Evolutionary conservation across 2,797 vertebrate species (phyloP).

Genomic region (Fistularia tabacaria): DNA sequence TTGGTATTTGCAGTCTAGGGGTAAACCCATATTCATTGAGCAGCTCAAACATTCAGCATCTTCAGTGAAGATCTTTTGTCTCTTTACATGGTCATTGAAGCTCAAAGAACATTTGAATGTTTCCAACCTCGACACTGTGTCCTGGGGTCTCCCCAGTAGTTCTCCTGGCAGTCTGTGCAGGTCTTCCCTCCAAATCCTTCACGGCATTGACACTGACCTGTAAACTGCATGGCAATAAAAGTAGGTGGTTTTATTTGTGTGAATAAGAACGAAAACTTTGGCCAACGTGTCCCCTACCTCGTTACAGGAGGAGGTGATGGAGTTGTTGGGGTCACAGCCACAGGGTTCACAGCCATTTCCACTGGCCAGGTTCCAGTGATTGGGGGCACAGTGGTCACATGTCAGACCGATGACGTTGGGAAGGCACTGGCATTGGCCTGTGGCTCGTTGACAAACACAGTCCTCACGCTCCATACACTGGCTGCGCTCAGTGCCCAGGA

Average conservation of each 20-base stretch:
- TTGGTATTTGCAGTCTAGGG: no score
- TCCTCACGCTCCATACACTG: slow-evolving; percentile 81
- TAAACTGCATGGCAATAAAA: slow-evolving; percentile 75
- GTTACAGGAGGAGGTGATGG: slow-evolving; percentile 84
- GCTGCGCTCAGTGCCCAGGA: slow-evolving; percentile 81
- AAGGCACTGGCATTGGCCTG: slow-evolving; percentile 90
- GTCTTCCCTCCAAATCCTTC: slow-evolving; percentile 89
- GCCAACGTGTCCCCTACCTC: slow-evolving; percentile 73
- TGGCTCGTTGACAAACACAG: slow-evolving; percentile 83
- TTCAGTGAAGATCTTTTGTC: no score
- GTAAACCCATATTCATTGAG: no score
- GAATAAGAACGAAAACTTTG: not conserved
- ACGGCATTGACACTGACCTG: slow-evolving; percentile 90
- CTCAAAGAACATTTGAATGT: not conserved
- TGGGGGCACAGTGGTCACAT: slow-evolving; percentile 88
- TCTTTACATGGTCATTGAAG: no score
- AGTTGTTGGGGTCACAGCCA: slow-evolving; percentile 83
- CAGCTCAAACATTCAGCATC: no score
- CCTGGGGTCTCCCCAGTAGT: slow-evolving; percentile 90
- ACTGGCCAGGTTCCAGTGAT: slow-evolving; percentile 90
- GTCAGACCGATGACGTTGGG: slow-evolving; percentile 83
- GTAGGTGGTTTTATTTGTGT: not conserved
- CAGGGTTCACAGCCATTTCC: slow-evolving; percentile 86
- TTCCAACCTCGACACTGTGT: slow-evolving; percentile 86
- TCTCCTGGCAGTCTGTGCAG: slow-evolving; percentile 90